Evolutionary conservation across 2,888 invertebrate species (phyloP).

Genomic region (Marasmarcha lunaedactyla): DNA sequence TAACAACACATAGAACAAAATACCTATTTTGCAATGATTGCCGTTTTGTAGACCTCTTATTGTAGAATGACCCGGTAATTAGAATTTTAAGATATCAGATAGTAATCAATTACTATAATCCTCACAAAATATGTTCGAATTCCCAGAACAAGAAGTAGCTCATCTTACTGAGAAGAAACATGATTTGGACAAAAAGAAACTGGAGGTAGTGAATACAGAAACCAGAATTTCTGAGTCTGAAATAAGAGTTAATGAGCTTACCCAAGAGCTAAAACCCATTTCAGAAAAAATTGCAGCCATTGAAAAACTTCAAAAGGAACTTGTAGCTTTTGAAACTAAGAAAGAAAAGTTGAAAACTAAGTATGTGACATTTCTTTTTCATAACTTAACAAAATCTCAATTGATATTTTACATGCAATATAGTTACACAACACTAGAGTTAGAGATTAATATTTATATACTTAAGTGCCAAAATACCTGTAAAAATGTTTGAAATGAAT

Average conservation of each 20-base stretch:
- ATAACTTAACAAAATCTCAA: no score
- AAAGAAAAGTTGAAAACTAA: constrained; percentile 69
- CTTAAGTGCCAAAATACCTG: no score
- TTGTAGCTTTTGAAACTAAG: constrained; percentile 62
- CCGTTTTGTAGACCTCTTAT: no score
- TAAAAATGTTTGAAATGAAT: no score
- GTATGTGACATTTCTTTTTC: constrained; percentile 28
- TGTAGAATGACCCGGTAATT: no score
- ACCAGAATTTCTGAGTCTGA: constrained; percentile 73
- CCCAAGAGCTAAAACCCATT: constrained; percentile 67
- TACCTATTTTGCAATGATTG: no score
- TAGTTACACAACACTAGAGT: no score
- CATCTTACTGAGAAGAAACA: constrained; percentile 68
- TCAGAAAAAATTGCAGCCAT: constrained; percentile 65
- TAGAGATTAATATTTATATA: no score
- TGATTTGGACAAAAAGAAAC: constrained; percentile 71
- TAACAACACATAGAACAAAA: no score
- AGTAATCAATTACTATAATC: no score
- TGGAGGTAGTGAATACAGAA: constrained; percentile 68
- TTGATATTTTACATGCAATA: constrained; percentile 11
- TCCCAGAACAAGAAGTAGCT: constrained; percentile 60
- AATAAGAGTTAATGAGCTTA: constrained; percentile 66
- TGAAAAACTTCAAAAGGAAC: constrained; percentile 59
- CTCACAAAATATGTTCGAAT: no score
- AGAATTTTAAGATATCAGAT: no score